phyloP scores from a whole-genome alignment of 2,888 invertebrate genomes.

The Hirtodrosophila cameraria region DNA sequence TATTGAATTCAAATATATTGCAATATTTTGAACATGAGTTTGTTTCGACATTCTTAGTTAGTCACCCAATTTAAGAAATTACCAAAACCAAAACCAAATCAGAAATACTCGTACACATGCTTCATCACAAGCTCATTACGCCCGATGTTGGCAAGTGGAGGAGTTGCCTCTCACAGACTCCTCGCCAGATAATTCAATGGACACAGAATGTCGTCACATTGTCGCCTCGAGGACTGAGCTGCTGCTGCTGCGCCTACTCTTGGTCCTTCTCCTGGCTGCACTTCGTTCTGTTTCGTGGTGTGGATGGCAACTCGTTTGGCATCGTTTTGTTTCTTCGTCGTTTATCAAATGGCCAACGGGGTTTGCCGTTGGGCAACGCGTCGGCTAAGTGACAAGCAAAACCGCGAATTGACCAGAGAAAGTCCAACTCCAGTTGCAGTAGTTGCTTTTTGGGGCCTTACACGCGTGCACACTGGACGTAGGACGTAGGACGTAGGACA shows the following conservation, averaged over 20 bases:
- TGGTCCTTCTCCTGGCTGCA: slow-evolving; percentile 1
- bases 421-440: slow-evolving; percentile 64
- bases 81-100: no score
- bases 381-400: slow-evolving; percentile 82
- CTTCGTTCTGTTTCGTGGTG: slow-evolving; percentile 47
- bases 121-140: slow-evolving; percentile 28
- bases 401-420: slow-evolving; percentile 83
- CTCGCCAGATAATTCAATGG: slow-evolving; percentile 51
- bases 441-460: slow-evolving; percentile 64
- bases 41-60: no score
- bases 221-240: slow-evolving; percentile 57
- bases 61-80: no score
- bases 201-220: slow-evolving; percentile 76
- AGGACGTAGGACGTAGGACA: slow-evolving; percentile 14
- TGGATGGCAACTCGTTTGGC: slow-evolving; percentile 61
- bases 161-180: slow-evolving; percentile 19
- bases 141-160: slow-evolving; percentile 1
- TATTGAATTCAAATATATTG: no score
- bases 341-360: slow-evolving; percentile 79
- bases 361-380: slow-evolving; percentile 62
- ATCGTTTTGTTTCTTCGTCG: slow-evolving; percentile 72
- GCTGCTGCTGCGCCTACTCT: neutral
- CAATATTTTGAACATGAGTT: no score
- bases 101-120: neutral
- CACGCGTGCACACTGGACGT: slow-evolving; percentile 30